Percentiles rank a stretch among this genome's conserved stretches.
Conservation (phyloP, 1,140 invertebrate species). For the Eueides isabella region DNA sequence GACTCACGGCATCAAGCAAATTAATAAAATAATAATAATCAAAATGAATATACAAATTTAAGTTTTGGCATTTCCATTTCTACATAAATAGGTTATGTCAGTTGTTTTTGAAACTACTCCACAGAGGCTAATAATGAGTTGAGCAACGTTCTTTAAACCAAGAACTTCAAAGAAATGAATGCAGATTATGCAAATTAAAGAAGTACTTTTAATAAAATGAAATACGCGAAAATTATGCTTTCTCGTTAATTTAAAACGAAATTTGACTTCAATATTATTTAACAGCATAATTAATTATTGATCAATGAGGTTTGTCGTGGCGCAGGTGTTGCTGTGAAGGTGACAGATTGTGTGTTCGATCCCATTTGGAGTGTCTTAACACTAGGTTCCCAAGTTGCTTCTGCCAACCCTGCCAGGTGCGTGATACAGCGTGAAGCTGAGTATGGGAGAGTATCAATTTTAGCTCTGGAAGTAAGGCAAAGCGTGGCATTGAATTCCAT, state of each 20-base stretch:
- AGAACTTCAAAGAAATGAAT: slow-evolving; percentile 17
- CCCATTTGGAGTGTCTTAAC: too few species aligned
- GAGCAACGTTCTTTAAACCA: slow-evolving; percentile 2
- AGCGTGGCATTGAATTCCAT: too few species aligned
- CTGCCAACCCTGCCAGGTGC: too few species aligned
- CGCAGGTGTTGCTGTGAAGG: too few species aligned
- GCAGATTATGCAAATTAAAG: slow-evolving; percentile 28
- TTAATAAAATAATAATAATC: too few species aligned
- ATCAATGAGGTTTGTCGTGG: too few species aligned
- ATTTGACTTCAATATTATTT: not conserved
- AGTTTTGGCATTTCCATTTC: not conserved
- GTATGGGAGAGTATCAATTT: too few species aligned
- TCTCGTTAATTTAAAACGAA: not conserved
- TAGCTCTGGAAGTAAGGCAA: too few species aligned
- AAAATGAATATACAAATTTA: not conserved
- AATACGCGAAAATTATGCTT: not conserved
- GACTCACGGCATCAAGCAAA: too few species aligned
- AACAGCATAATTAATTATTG: not conserved
- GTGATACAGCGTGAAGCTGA: too few species aligned
- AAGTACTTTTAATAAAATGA: slow-evolving; percentile 5
- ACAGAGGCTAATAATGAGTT: not conserved
- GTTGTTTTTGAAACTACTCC: slow-evolving; percentile 6
- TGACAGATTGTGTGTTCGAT: too few species aligned
- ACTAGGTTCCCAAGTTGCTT: too few species aligned
- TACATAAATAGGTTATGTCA: slow-evolving; percentile 2